A percentile compares a stretch with the other conserved stretches of the same genome.
Evolutionary conservation across 2,113 vertebrate genomes (phyloP).

Genomic region (Balaenoptera acutorostrata): DNA sequence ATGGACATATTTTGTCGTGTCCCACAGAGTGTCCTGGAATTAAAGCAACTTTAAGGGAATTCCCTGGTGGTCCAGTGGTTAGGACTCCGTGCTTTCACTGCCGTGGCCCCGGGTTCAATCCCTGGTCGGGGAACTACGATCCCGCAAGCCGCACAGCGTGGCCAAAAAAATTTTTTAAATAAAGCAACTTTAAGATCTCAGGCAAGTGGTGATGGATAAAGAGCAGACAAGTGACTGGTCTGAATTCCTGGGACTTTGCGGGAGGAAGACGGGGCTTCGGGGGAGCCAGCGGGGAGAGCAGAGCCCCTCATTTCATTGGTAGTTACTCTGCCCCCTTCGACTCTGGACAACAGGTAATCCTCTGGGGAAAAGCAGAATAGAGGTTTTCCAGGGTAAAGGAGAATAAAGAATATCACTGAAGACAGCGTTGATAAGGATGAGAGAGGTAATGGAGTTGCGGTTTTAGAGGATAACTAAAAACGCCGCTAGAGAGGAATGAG

Average conservation of each 20-base stretch:
- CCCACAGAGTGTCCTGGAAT: neutral
- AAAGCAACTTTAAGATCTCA: neutral
- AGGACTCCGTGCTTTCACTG: no score
- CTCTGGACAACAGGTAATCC: neutral
- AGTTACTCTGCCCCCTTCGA: neutral
- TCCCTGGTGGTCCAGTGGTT: no score
- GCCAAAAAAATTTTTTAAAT: no score
- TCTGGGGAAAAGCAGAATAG: neutral
- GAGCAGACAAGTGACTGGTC: neutral
- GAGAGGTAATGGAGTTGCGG: neutral
- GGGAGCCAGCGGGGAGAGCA: neutral
- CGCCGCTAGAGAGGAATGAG: neutral
- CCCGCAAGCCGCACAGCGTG: accelerated
- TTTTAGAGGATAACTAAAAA: neutral
- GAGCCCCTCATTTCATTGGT: neutral
- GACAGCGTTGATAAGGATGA: neutral
- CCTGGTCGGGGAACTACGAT: no score
- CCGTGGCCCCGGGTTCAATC: no score
- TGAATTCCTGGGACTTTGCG: neutral
- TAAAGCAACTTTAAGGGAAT: neutral
- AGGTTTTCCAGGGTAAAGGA: neutral
- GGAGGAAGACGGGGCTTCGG: neutral
- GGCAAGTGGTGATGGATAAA: neutral
- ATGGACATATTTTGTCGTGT: neutral
- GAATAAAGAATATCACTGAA: neutral